Evolutionary conservation across 2,113 vertebrate species (phyloP).

Genomic region (Myiopsitta monachus): DNA sequence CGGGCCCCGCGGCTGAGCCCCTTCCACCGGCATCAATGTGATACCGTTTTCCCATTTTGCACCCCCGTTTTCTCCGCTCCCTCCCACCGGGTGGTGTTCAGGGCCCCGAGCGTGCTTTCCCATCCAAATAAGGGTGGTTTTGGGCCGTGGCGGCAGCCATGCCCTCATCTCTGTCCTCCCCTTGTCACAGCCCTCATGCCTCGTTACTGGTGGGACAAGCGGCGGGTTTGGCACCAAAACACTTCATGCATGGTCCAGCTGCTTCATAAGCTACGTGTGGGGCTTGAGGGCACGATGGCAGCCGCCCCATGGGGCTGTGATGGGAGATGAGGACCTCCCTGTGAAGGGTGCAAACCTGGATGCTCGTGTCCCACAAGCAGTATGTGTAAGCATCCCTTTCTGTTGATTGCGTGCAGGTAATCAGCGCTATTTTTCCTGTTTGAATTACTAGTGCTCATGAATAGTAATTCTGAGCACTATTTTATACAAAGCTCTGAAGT

Average conservation of each 20-base stretch:
- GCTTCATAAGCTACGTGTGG: fast-evolving
- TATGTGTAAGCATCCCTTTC: neutral
- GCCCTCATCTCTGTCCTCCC: too few species aligned
- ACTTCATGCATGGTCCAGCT: neutral
- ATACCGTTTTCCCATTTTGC: fast-evolving
- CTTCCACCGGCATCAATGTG: neutral
- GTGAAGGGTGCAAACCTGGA: neutral
- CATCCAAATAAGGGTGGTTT: neutral
- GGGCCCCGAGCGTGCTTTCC: fast-evolving
- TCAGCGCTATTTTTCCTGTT: neutral
- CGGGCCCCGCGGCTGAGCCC: fast-evolving
- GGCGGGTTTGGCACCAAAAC: neutral
- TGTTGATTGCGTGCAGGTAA: neutral
- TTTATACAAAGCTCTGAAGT: neutral
- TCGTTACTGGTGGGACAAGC: fast-evolving
- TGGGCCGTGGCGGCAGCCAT: fast-evolving
- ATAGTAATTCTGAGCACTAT: neutral
- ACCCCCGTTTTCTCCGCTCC: fast-evolving
- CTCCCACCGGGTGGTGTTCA: fast-evolving
- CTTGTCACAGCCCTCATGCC: fast-evolving
- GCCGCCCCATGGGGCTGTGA: fast-evolving
- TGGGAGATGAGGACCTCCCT: neutral
- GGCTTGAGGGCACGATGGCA: fast-evolving
- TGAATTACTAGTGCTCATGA: neutral
- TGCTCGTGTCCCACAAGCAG: fast-evolving